These are phyloP conservation scores for Cyclopterus lumpus DNA, from an alignment of 2,797 vertebrate genomes.

Conservation along the genomic window DNA sequence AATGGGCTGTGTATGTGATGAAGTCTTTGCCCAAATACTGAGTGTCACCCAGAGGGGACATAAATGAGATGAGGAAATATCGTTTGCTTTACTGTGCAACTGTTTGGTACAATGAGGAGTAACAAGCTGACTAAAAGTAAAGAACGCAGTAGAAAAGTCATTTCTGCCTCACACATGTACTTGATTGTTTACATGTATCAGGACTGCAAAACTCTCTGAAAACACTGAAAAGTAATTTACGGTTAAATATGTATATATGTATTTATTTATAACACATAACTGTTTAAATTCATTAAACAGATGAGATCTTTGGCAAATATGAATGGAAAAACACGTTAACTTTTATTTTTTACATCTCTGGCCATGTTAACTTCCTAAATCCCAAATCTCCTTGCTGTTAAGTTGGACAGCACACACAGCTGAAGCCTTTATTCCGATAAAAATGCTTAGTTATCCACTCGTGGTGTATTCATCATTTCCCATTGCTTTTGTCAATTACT, in stretches of 20 bases:
- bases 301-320: background rate
- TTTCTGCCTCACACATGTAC: conserved; percentile 17
- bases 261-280: background rate
- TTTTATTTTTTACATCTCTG: background rate
- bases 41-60: conserved; percentile 66
- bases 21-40: conserved; percentile 53
- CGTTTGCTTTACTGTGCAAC: conserved; percentile 48
- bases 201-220: background rate
- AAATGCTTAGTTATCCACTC: conserved; percentile 47
- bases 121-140: conserved; percentile 49
- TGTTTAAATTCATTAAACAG: background rate
- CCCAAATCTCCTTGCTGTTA: background rate
- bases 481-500: conserved; percentile 86
- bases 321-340: background rate
- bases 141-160: conserved; percentile 29
- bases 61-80: conserved; percentile 67
- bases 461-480: conserved; percentile 70
- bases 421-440: conserved; percentile 15
- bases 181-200: conserved; percentile 32
- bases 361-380: background rate
- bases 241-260: background rate
- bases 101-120: conserved; percentile 35
- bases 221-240: background rate
- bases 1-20: conserved; percentile 60
- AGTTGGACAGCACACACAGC: conserved; percentile 6